phyloP scores from a whole-genome alignment of 2,113 vertebrate genomes.

The Aythya baeri region DNA sequence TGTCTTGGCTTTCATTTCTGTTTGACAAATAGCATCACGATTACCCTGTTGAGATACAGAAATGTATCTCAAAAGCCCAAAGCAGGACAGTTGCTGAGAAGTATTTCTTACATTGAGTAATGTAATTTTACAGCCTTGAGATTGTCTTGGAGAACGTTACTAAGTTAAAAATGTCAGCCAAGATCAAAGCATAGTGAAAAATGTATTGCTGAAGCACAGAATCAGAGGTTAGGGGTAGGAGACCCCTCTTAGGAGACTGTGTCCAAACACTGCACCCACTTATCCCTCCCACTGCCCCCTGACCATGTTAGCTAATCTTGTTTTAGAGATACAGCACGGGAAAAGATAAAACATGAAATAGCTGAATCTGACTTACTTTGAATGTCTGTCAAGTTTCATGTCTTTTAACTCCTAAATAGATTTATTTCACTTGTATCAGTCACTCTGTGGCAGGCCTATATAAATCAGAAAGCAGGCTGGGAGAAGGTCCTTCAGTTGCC shows the following conservation, averaged over 20 bases:
- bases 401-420: conserved; percentile 48
- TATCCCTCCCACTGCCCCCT: neutral
- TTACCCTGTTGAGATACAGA: conserved; percentile 28
- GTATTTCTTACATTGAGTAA: conserved; percentile 68
- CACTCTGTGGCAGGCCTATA: conserved; percentile 37
- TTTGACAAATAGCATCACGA: neutral
- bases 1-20: conserved; percentile 4
- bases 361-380: conserved; percentile 16
- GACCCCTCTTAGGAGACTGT: neutral
- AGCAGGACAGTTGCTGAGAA: conserved; percentile 58
- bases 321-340: neutral
- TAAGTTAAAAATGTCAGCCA: conserved; percentile 64
- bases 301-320: conserved; percentile 1
- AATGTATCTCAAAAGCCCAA: conserved; percentile 48
- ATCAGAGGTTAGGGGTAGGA: neutral
- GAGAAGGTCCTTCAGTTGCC: conserved; percentile 52
- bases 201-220: conserved; percentile 33
- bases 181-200: conserved; percentile 47
- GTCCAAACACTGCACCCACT: neutral
- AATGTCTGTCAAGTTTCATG: conserved; percentile 39
- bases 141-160: conserved; percentile 50
- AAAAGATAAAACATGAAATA: conserved; percentile 26
- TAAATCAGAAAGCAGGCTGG: conserved; percentile 58
- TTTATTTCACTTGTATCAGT: conserved; percentile 28
- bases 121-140: conserved; percentile 67